Conservation (phyloP, 2,888 invertebrate species). For the Dorcus hopei region DNA sequence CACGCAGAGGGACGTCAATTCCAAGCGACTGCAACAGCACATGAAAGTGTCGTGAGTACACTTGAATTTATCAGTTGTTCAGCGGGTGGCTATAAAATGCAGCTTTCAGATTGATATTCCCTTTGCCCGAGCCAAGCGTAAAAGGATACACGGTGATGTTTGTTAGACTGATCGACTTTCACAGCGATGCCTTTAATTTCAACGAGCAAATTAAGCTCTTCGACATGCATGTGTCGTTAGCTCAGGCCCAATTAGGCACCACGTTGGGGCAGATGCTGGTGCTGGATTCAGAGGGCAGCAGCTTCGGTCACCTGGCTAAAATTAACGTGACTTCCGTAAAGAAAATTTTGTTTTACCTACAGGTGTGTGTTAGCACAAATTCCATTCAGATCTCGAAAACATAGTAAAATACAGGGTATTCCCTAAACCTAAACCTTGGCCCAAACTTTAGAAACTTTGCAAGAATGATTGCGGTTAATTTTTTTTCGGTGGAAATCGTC, state of each 20-base stretch:
- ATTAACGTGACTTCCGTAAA: constrained; percentile 61
- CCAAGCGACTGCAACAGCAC: constrained; percentile 25
- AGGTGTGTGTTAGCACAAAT: constrained; percentile 31
- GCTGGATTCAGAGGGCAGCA: constrained; percentile 59
- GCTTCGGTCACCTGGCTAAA: constrained; percentile 60
- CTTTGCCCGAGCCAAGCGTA: constrained; percentile 51
- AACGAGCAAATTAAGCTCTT: constrained; percentile 50
- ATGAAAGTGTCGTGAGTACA: constrained; percentile 30
- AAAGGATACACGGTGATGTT: constrained; percentile 59
- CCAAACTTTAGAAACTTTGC: too few relatives aligned
- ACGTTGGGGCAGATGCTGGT: constrained; percentile 57
- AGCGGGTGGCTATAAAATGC: neutral
- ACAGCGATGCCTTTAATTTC: constrained; percentile 57
- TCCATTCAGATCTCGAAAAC: too few relatives aligned
- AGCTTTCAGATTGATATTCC: constrained; percentile 47
- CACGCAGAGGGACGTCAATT: constrained; percentile 27
- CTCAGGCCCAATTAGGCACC: constrained; percentile 54
- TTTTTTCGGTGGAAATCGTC: too few relatives aligned
- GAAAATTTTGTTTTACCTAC: constrained; percentile 64
- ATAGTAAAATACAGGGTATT: too few relatives aligned
- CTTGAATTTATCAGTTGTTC: neutral
- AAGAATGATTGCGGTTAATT: too few relatives aligned
- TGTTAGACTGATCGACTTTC: constrained; percentile 52
- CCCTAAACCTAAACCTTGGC: too few relatives aligned
- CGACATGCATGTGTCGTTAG: constrained; percentile 58